phyloP scores from a whole-genome alignment of 2,113 vertebrate genomes.

The Tachuris rubrigastra region DNA sequence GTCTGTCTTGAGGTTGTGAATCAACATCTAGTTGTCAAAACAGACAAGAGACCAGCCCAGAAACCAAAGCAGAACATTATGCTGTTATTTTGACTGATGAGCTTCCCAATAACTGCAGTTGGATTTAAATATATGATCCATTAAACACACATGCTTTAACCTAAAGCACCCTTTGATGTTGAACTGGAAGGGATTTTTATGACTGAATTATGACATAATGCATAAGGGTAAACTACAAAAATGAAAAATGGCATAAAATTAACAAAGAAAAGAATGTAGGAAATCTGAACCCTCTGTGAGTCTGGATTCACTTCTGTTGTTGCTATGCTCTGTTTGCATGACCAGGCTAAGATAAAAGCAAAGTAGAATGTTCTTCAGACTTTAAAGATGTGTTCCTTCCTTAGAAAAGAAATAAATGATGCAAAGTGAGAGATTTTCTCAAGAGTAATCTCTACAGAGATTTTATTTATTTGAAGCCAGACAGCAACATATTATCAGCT shows the following conservation, averaged over 20 bases:
- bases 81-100: neutral
- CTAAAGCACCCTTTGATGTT: neutral
- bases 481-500: neutral
- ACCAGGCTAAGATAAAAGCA: neutral
- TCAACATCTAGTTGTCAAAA: neutral
- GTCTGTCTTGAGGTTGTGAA: neutral
- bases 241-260: neutral
- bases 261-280: neutral
- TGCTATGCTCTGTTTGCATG: neutral
- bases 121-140: neutral
- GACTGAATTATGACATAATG: neutral
- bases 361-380: neutral
- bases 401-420: neutral
- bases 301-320: neutral
- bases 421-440: neutral
- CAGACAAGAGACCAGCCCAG: neutral
- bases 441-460: neutral
- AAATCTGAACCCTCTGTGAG: neutral
- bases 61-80: neutral
- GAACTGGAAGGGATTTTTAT: neutral
- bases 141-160: neutral
- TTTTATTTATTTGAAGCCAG: neutral
- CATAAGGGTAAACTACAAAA: neutral
- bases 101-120: neutral
- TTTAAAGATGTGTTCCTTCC: neutral